A percentile compares a stretch with the other conserved stretches of the same genome.
phyloP scores from a whole-genome alignment of 2,113 vertebrate species.

The Prinia subflava region DNA sequence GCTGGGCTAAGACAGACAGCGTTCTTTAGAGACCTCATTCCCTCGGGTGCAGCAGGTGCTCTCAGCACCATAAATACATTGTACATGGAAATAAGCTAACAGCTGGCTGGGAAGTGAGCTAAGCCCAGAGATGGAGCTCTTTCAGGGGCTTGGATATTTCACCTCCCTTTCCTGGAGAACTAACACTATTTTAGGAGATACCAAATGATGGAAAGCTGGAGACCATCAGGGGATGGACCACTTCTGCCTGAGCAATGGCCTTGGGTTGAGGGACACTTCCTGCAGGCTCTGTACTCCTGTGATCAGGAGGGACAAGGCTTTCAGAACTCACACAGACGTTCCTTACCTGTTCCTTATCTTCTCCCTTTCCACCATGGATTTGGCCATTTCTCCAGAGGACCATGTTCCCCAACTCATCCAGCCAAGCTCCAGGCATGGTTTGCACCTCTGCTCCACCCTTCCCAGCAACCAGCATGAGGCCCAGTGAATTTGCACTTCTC shows the following conservation, averaged over 20 bases:
- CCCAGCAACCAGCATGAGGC: background rate
- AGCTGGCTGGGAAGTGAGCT: background rate
- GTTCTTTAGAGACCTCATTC: background rate
- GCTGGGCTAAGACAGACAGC: no score
- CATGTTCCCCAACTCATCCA: rapidly evolving
- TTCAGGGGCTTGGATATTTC: background rate
- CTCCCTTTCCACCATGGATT: rapidly evolving
- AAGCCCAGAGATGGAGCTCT: background rate
- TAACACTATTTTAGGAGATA: background rate
- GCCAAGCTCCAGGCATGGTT: rapidly evolving
- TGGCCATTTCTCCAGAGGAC: background rate
- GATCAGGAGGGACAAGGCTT: background rate
- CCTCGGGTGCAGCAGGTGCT: rapidly evolving
- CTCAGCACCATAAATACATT: background rate
- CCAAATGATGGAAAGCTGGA: background rate
- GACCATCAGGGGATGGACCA: background rate
- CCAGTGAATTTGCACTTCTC: background rate
- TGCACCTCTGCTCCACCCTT: background rate
- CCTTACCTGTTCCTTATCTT: background rate
- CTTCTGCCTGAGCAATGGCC: background rate
- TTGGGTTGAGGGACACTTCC: background rate
- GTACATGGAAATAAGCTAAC: background rate
- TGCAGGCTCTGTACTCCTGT: background rate
- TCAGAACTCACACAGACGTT: rapidly evolving
- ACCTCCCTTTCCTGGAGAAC: background rate